phyloP scores from a whole-genome alignment of 2,113 vertebrate species.

The Nannospalax galili region DNA sequence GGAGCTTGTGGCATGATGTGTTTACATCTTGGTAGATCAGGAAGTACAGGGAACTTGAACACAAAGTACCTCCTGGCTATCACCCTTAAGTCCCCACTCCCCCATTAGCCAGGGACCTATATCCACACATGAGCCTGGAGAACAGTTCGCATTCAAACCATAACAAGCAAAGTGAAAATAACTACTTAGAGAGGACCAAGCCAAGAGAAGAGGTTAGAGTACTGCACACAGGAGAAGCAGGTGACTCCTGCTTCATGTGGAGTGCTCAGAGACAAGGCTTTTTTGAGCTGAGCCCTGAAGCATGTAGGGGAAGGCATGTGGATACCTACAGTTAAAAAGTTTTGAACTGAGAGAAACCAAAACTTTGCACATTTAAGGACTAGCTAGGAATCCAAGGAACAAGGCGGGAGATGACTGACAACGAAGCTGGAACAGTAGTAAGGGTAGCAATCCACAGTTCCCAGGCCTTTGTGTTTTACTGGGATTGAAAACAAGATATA shows the following conservation, averaged over 20 bases:
- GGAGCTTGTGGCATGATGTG: background rate
- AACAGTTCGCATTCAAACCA: background rate
- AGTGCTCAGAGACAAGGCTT: background rate
- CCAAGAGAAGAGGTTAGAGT: background rate
- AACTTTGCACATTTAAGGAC: background rate
- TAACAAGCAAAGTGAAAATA: background rate
- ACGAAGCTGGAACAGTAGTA: background rate
- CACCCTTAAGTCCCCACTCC: background rate
- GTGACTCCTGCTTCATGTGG: background rate
- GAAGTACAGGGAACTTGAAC: background rate
- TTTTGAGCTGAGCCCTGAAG: background rate
- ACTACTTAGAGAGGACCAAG: background rate
- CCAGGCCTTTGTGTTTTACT: background rate
- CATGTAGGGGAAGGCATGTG: background rate
- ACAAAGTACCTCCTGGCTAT: background rate
- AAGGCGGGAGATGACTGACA: background rate
- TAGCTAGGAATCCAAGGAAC: background rate
- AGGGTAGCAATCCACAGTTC: too few relatives aligned
- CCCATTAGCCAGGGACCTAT: background rate
- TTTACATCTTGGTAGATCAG: background rate
- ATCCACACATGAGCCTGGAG: background rate
- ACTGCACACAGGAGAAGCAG: accelerated
- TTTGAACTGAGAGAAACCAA: background rate
- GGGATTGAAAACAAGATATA: background rate
- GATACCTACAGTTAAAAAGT: background rate